These are phyloP conservation scores for Lasiurus cinereus DNA, from an alignment of 2,113 vertebrate species.

Conservation along the genomic window DNA sequence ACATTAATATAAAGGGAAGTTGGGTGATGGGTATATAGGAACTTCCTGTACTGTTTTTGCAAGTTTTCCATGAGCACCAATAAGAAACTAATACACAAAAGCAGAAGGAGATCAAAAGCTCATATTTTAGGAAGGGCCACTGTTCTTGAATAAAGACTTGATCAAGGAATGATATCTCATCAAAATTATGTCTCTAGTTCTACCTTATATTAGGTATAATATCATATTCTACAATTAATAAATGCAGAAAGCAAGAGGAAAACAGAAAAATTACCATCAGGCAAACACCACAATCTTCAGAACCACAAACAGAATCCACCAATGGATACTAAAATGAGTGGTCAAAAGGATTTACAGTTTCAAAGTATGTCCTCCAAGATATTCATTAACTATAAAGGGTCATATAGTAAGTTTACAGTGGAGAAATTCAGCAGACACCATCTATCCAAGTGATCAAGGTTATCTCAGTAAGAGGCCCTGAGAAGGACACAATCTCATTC, in stretches of 20 bases:
- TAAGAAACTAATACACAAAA: conserved; percentile 32
- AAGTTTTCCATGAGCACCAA: conserved; percentile 36
- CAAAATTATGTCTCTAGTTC: conserved; percentile 8
- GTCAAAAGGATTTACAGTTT: conserved; percentile 32
- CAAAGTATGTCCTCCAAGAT: conserved; percentile 27
- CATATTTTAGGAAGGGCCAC: conserved; percentile 21
- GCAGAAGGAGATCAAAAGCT: neutral
- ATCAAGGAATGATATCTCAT: neutral
- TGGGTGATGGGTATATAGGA: neutral
- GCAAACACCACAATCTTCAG: conserved; percentile 43
- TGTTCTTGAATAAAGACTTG: conserved; percentile 35
- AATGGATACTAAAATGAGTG: conserved; percentile 58
- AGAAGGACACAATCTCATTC: conserved; percentile 19
- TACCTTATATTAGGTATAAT: neutral
- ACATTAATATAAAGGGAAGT: conserved; percentile 27
- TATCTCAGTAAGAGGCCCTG: neutral
- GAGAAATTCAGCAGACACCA: neutral
- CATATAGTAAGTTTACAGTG: neutral
- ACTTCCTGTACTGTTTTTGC: conserved; percentile 32
- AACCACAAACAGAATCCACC: conserved; percentile 18
- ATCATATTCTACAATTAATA: conserved; percentile 54
- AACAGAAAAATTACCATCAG: conserved; percentile 22
- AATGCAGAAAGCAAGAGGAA: neutral
- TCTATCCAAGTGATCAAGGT: neutral
- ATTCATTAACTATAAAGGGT: conserved; percentile 58